Evolutionary conservation across 23 tunicate genomes (phyloP), one percentile per base, ranked within the genome.

Genomic region (Trididemnum miniatum): DNA sequence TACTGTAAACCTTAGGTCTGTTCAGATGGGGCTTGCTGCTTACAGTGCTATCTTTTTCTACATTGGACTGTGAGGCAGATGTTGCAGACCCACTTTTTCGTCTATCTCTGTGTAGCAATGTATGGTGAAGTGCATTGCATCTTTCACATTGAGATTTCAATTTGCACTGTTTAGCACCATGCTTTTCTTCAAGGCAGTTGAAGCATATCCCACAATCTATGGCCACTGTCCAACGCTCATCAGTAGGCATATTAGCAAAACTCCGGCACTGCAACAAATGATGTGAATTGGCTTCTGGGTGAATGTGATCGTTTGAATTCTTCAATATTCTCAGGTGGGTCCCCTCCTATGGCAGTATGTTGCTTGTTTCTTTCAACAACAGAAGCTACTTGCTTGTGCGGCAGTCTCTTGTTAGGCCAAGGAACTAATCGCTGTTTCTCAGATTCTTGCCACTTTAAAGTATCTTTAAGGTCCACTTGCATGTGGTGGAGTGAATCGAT

Each of bases 81-180:
- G 67, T 62, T 3, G 26, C n/a, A 62, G 67, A 62, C n/a, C 26
- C 28, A 62, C 5, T 20, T n/a, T 62, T 18, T 62, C n/a, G 67
- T 4, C 26, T 26, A 62, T 22, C 4, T 62, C 67, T 62, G 29
- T 62, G 67, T 5, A 62, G 29, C 67, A 62, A 62, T 24, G 67
- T 62, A n/a, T 62, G 67, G 29, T 62, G 67, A n/a, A 62, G 29
- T 62, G 29, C 26, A 62, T 62, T 22, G 67, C 67, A 62, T 62
- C n/a, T 26, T 22, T 22, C n/a, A 24, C 67, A 62, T 24, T 62
- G 26, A 3, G 67, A 5, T 26, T 62, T 62, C 67, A 20, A 3
- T 24, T 62, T 62, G 29, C 67, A 62, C 28, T n/a, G 4, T 5
- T 24, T 22, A 62, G 67, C 15, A n/a, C 5, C 5, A 26, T 62